phyloP scores from a whole-genome alignment of 2,797 vertebrate genomes.

The Molossus alvarezi region DNA sequence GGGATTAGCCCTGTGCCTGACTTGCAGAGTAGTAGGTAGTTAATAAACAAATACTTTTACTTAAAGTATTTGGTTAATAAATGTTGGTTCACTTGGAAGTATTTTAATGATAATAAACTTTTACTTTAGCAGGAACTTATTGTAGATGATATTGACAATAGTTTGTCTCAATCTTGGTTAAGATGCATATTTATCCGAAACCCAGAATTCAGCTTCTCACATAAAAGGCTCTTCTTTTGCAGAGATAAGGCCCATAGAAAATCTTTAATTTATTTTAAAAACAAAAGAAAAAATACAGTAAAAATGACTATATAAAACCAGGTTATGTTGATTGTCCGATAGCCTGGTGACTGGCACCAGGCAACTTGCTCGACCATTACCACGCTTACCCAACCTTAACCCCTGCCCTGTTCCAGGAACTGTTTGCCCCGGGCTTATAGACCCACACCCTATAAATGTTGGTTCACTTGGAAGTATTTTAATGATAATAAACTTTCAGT shows the following conservation, averaged over 20 bases:
- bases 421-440: too few relatives aligned
- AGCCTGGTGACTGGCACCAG: too few relatives aligned
- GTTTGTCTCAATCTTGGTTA: not conserved
- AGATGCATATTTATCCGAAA: not conserved
- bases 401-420: too few relatives aligned
- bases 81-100: not conserved
- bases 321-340: not conserved
- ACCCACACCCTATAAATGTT: not conserved
- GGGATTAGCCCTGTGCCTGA: not conserved
- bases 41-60: not conserved
- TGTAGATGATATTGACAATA: not conserved
- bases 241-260: not conserved
- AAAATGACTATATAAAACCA: not conserved
- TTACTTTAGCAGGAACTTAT: not conserved
- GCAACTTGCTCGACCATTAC: too few relatives aligned
- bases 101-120: conserved; percentile 3
- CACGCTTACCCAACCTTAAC: too few relatives aligned
- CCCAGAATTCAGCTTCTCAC: not conserved
- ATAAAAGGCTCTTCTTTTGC: not conserved
- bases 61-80: conserved; percentile 14
- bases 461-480: not conserved
- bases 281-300: conserved; percentile 1
- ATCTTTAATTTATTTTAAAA: conserved; percentile 46
- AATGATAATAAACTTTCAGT: not conserved
- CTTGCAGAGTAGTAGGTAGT: not conserved